Evolutionary conservation across 2,113 vertebrate genomes (phyloP).

Genomic region (Trinectes maculatus): DNA sequence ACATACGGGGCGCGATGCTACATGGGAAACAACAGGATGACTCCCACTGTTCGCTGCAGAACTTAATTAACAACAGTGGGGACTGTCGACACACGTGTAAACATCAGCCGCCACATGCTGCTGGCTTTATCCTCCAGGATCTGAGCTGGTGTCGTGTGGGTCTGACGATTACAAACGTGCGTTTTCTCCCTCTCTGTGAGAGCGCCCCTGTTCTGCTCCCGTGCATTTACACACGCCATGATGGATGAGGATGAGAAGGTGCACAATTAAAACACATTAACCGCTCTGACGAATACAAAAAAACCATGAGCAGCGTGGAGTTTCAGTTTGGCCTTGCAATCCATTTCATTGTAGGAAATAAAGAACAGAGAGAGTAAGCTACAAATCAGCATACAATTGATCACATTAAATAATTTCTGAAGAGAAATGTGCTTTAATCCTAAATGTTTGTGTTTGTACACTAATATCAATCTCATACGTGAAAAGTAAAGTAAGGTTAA

Average conservation of each 20-base stretch:
- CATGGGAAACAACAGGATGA: conserved; percentile 54
- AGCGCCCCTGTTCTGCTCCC: conserved; percentile 3
- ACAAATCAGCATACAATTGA: background rate
- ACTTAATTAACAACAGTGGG: conserved; percentile 66
- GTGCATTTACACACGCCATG: conserved; percentile 4
- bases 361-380: background rate
- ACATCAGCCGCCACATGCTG: conserved; percentile 32
- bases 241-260: conserved; percentile 27
- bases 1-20: conserved; percentile 20
- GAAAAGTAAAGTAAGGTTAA: no score
- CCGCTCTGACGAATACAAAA: conserved; percentile 19
- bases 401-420: background rate
- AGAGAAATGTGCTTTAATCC: background rate
- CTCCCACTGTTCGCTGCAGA: conserved; percentile 41
- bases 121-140: conserved; percentile 38
- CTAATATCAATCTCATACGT: background rate
- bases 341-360: no score
- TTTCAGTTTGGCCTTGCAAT: no score
- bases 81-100: conserved; percentile 32
- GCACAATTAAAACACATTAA: conserved; percentile 23
- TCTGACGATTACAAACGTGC: conserved; percentile 44
- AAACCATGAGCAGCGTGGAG: background rate
- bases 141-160: conserved; percentile 27
- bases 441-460: background rate
- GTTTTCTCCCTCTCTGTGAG: conserved; percentile 1